phyloP scores from a whole-genome alignment of 2,888 invertebrate species.

The Heteromyza rotundicornis region DNA sequence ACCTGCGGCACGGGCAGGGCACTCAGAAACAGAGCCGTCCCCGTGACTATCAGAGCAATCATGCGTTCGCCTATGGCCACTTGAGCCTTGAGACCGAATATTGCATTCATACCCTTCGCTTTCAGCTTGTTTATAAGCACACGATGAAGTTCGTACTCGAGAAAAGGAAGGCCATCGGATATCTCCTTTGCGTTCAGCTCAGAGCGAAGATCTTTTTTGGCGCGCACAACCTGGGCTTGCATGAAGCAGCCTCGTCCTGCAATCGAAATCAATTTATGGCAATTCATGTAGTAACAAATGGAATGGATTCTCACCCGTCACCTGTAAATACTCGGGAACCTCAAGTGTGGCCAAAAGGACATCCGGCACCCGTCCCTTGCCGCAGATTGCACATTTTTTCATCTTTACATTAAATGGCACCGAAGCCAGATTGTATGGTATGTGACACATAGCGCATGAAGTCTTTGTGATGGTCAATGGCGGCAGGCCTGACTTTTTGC shows the following conservation, averaged over 20 bases:
- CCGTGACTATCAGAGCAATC: constrained; percentile 87
- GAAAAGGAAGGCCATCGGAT: constrained; percentile 91
- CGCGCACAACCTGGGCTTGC: constrained; percentile 78
- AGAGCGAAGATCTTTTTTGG: constrained; percentile 78
- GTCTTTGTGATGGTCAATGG: constrained; percentile 38
- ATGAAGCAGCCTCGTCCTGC: constrained; percentile 70
- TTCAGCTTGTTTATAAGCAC: constrained; percentile 88
- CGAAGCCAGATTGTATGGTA: constrained; percentile 79
- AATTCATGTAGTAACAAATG: not conserved
- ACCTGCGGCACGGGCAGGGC: constrained; percentile 79
- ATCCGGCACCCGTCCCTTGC: constrained; percentile 85
- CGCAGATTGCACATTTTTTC: constrained; percentile 75
- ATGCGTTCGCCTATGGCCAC: constrained; percentile 86
- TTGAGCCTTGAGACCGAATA: constrained; percentile 85
- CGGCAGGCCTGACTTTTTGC: constrained; percentile 40
- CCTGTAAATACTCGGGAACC: constrained; percentile 76
- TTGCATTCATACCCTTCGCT: constrained; percentile 93
- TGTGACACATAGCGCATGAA: constrained; percentile 69
- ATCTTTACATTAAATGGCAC: constrained; percentile 78
- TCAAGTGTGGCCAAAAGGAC: constrained; percentile 89
- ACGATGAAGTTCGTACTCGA: constrained; percentile 94
- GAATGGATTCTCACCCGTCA: constrained; percentile 63
- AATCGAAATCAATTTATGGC: not conserved
- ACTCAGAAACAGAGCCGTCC: constrained; percentile 80
- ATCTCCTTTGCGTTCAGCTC: constrained; percentile 92